A percentile compares a stretch with the other conserved stretches of the same genome.
These are phyloP conservation scores for Bufotes viridis DNA, from an alignment of 2,797 vertebrate genomes.

Conservation along the genomic window DNA sequence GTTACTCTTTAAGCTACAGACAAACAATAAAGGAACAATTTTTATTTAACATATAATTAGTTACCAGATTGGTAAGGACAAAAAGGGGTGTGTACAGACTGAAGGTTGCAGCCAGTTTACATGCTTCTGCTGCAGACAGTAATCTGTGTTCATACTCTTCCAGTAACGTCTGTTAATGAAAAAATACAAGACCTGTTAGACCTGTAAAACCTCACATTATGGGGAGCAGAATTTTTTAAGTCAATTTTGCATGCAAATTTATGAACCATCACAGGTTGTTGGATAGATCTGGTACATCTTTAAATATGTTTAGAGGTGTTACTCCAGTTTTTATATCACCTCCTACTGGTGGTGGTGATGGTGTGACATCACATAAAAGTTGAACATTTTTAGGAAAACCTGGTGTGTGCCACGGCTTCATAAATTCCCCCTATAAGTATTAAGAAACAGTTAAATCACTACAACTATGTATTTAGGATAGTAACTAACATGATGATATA, in stretches of 20 bases:
- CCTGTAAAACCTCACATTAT: neutral
- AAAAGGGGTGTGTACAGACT: constrained; percentile 90
- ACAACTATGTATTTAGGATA: neutral
- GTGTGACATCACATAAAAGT: too few species aligned
- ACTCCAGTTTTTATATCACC: too few species aligned
- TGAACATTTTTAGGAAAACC: too few species aligned
- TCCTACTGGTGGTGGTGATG: too few species aligned
- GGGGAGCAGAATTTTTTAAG: too few species aligned
- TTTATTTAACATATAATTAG: neutral
- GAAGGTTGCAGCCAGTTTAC: constrained; percentile 86
- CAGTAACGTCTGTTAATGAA: constrained; percentile 77
- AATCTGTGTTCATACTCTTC: constrained; percentile 80
- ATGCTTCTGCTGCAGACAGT: constrained; percentile 87
- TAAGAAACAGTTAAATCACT: neutral
- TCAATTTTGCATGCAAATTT: too few species aligned
- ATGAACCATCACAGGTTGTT: too few species aligned
- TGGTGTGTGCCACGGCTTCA: too few species aligned
- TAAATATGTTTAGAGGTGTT: too few species aligned
- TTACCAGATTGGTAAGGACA: constrained; percentile 88
- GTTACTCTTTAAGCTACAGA: neutral
- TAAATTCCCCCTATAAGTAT: neutral
- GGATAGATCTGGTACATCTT: too few species aligned
- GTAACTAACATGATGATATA: neutral
- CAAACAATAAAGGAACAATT: neutral
- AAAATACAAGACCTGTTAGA: neutral